A percentile compares a stretch with the other conserved stretches of the same genome.
phyloP scores from a whole-genome alignment of 2,797 vertebrate species.

The Chromis chromis region DNA sequence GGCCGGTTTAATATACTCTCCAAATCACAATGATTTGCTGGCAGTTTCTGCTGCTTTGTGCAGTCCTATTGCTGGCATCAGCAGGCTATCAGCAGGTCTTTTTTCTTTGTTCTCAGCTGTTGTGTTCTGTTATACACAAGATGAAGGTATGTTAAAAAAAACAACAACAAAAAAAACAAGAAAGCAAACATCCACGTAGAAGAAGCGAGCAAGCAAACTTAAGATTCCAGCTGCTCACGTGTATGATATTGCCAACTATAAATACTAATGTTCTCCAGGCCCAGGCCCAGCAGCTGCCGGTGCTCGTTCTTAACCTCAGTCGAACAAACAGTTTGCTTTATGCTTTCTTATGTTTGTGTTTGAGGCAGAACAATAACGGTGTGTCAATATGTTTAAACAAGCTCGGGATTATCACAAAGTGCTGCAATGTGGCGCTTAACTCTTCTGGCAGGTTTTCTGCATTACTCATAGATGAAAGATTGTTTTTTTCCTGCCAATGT shows the following conservation, averaged over 20 bases:
- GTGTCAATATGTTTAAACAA: conserved; percentile 44
- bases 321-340: conserved; percentile 28
- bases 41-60: conserved; percentile 61
- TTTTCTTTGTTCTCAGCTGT: conserved; percentile 72
- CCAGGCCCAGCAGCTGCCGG: conserved; percentile 44
- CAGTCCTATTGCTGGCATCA: conserved; percentile 66
- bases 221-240: conserved; percentile 56
- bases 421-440: conserved; percentile 45
- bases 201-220: conserved; percentile 26
- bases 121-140: conserved; percentile 55
- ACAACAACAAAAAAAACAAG: not conserved
- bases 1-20: conserved; percentile 67
- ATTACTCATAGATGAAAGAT: conserved; percentile 12
- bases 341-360: conserved; percentile 40
- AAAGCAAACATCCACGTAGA: conserved; percentile 15
- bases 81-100: conserved; percentile 64
- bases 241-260: conserved; percentile 40
- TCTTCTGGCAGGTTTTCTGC: conserved; percentile 42
- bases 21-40: conserved; percentile 69
- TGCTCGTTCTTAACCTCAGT: conserved; percentile 36
- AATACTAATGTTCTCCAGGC: conserved; percentile 36
- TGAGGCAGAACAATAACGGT: conserved; percentile 23
- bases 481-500: conserved; percentile 24
- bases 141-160: conserved; percentile 51
- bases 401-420: conserved; percentile 41